Base-by-base conservation (phyloP, 2,797 vertebrate species). In the Odontamblyopus rebecca region DNA sequence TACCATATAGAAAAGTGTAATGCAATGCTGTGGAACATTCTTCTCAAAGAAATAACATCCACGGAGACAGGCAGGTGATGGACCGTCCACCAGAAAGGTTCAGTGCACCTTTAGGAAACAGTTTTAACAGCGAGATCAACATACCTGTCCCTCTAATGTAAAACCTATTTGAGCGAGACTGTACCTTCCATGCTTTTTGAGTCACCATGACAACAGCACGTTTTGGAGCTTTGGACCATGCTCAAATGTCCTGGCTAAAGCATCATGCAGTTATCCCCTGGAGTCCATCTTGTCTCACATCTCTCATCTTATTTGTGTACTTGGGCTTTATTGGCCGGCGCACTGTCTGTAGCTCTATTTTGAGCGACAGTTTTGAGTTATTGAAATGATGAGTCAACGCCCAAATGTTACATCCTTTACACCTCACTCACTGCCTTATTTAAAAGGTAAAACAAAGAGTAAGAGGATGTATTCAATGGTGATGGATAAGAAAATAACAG, bases 161-260 rank as follows among this genome's bases (percentile, higher is more conserved):
- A 6, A 54, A 54, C 19, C n/a, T 61, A 8, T 19, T 38, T 68
- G 41, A 66, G 69, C 53, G 13, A 48, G 2, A 15, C 44, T 48
- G 15, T 48, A 48, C 12, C 71, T 41, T 8, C 2, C 66, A 61
- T 62, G 5, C 32, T 63, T 66, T 74, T 64, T 73, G 73, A 51
- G 68, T 82, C 71, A 70, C 69, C 66, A 73, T 68, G 38, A 30
- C 16, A 44, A 71, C 56, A 48, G 38, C 27, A 38, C 56, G 23
- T 68, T 59, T 66, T 67, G n/a, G 41, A 69, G 32, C 71, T 38
- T 23, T 41, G 65, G 69, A 56, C 41, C 69, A 68, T 75, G 69
- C 79, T 75, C 74, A 70, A 70, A 61, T 69, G 66, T 74, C 78
- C 69, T 70, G 61, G 70, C 70, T 83, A n/a, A 12, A 61, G 66